Conservation (phyloP, 2,888 invertebrate genomes). For the Perizoma affinitatum region DNA sequence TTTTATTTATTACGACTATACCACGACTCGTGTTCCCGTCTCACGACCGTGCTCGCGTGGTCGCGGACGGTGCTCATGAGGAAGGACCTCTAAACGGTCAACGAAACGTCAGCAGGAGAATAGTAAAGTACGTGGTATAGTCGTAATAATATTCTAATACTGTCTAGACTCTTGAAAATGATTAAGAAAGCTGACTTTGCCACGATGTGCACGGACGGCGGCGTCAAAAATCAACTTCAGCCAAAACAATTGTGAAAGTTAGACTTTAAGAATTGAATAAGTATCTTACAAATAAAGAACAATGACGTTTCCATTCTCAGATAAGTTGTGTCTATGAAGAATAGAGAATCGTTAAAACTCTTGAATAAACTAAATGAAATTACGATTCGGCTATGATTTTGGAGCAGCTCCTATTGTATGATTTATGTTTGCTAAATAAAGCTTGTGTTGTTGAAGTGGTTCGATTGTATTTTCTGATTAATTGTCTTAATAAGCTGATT, state of each 20-base stretch:
- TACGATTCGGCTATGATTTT: constrained; percentile 31
- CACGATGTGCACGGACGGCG: too few species aligned
- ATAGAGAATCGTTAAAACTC: constrained; percentile 39
- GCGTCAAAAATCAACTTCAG: not conserved
- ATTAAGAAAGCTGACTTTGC: too few species aligned
- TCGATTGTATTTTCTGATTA: constrained; percentile 11
- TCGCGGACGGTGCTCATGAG: too few species aligned
- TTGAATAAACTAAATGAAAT: constrained; percentile 36
- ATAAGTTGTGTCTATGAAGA: constrained; percentile 33
- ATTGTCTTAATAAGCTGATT: constrained; percentile 1
- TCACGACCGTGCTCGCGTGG: too few species aligned
- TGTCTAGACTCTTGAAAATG: too few species aligned
- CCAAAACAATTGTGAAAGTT: constrained; percentile 5
- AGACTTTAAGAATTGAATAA: not conserved
- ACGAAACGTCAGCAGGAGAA: too few species aligned
- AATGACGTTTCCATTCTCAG: constrained; percentile 26
- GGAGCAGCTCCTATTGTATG: constrained; percentile 20
- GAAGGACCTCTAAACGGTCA: too few species aligned
- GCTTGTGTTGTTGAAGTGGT: constrained; percentile 15
- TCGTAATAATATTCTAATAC: too few species aligned
- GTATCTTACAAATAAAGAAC: constrained; percentile 15
- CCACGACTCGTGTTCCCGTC: too few species aligned
- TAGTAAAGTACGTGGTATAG: too few species aligned
- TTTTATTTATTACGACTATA: too few species aligned
- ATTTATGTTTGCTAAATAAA: constrained; percentile 21